Conservation (phyloP, 1,140 invertebrate genomes). For the Chironomus tepperi region DNA sequence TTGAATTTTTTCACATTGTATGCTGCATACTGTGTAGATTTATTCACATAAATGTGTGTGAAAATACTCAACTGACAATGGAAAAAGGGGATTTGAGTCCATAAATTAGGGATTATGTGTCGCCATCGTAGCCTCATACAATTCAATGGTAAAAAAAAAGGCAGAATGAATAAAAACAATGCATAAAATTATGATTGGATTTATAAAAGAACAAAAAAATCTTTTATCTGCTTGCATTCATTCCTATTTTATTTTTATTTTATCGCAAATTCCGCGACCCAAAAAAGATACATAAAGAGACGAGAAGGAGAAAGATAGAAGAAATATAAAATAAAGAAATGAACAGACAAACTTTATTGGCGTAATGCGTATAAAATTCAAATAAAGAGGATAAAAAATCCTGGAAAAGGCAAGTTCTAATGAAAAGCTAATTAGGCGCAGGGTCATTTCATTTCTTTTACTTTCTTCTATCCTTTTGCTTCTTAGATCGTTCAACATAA, state of each 20-base stretch:
- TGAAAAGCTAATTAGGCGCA: conserved; percentile 21
- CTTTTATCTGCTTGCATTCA: background rate
- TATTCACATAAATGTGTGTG: background rate
- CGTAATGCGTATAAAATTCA: background rate
- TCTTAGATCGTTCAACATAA: background rate
- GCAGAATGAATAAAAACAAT: background rate
- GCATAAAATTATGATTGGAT: conserved; percentile 14
- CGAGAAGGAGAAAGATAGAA: background rate
- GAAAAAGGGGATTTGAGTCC: background rate
- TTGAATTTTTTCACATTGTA: background rate
- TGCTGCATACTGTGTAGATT: background rate
- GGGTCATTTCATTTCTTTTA: background rate
- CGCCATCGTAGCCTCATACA: background rate
- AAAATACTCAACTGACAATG: conserved; percentile 8
- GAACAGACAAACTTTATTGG: no score
- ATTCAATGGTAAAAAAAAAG: background rate
- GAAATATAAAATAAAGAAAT: no score
- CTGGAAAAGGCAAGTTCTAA: background rate
- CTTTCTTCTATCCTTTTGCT: background rate
- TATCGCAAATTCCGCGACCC: background rate
- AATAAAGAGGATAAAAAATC: background rate
- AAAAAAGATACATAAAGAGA: background rate
- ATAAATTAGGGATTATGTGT: conserved; percentile 16
- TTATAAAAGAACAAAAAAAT: background rate
- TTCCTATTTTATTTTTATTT: background rate